Evolutionary conservation across 2,888 invertebrate genomes (phyloP).

Genomic region (Clusia tigrina): DNA sequence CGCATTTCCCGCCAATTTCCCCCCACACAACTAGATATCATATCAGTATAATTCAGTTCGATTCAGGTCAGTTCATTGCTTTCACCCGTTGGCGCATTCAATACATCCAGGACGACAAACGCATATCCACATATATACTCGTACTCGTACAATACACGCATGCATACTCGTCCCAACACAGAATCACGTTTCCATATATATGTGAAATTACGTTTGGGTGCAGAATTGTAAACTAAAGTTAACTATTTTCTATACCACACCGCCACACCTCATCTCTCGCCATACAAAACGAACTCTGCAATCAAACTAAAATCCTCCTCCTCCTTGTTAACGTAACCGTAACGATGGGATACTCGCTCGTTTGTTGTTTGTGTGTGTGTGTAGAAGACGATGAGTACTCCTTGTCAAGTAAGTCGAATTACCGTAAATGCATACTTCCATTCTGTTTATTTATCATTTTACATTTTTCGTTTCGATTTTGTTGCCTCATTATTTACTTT

Average conservation of each 20-base stretch:
- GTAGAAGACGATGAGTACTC: conserved; percentile 71
- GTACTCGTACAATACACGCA: too few relatives aligned
- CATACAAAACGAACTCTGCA: conserved; percentile 33
- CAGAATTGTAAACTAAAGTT: not conserved
- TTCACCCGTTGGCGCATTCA: too few relatives aligned
- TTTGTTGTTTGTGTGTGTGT: conserved; percentile 51
- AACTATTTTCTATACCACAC: conserved; percentile 10
- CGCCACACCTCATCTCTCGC: conserved; percentile 18
- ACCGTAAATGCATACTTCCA: too few relatives aligned
- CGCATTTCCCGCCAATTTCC: too few relatives aligned
- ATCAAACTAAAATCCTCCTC: conserved; percentile 30
- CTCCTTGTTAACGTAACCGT: conserved; percentile 31
- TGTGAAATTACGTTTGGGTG: too few relatives aligned
- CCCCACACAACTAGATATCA: too few relatives aligned
- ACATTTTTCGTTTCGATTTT: not conserved
- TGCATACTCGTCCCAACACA: too few relatives aligned
- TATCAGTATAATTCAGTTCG: too few relatives aligned
- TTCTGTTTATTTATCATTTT: too few relatives aligned
- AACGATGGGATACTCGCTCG: conserved; percentile 31
- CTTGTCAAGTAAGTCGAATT: conserved; percentile 71
- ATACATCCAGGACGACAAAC: not conserved
- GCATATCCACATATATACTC: not conserved
- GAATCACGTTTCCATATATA: too few relatives aligned
- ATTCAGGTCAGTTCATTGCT: too few relatives aligned
- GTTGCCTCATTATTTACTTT: not conserved